A percentile compares a stretch with the other conserved stretches of the same genome.
phyloP scores from a whole-genome alignment of 92 coral and sea anemone species.

The Anthopleura xanthogrammica region DNA sequence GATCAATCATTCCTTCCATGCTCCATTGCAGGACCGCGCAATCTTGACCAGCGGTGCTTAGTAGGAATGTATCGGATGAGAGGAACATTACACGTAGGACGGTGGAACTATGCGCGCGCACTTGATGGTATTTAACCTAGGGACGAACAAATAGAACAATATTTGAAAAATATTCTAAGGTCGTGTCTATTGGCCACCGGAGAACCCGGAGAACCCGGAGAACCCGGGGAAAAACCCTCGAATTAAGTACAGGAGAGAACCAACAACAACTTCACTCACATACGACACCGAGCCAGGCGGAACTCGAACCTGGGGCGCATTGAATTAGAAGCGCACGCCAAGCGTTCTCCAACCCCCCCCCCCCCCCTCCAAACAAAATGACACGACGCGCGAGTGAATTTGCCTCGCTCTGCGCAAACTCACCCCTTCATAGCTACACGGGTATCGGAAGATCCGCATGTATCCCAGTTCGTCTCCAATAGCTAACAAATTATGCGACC shows the following conservation, averaged over 20 bases:
- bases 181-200: too few species aligned
- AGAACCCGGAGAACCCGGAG: too few species aligned
- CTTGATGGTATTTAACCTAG: conserved; percentile 85
- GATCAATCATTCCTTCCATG: conserved; percentile 56
- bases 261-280: too few species aligned
- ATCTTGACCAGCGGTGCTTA: conserved; percentile 83
- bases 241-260: too few species aligned
- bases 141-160: background rate
- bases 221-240: too few species aligned
- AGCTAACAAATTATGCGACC: conserved; percentile 76
- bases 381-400: background rate
- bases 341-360: too few species aligned
- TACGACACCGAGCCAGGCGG: too few species aligned
- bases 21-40: conserved; percentile 82
- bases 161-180: too few species aligned
- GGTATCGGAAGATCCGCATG: conserved; percentile 75
- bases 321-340: too few species aligned
- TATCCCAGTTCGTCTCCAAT: conserved; percentile 90
- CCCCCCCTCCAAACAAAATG: background rate
- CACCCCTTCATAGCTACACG: conserved; percentile 82
- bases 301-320: too few species aligned
- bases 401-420: conserved; percentile 2
- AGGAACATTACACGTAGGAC: conserved; percentile 73
- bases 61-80: conserved; percentile 66
- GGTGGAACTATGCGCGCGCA: conserved; percentile 85